phyloP scores from a whole-genome alignment of 2,888 invertebrate genomes.

The Amblyteles armatorius region DNA sequence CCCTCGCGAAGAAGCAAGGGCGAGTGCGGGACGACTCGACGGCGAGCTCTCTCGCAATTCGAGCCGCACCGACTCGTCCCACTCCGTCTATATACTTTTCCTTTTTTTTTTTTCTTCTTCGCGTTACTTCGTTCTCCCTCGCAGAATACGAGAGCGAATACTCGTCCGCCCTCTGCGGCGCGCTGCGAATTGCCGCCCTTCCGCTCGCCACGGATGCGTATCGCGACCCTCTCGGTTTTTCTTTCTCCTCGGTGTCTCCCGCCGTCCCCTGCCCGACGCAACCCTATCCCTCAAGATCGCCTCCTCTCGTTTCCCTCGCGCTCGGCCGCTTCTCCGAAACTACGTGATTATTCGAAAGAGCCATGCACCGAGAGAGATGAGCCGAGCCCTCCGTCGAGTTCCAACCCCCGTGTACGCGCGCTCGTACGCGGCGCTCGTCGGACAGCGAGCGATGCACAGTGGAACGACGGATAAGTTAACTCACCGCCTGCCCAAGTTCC shows the following conservation, averaged over 20 bases:
- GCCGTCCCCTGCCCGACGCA: slow-evolving; percentile 60
- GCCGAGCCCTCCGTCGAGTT: slow-evolving; percentile 46
- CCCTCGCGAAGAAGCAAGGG: slow-evolving; percentile 40
- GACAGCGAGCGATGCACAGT: neutral
- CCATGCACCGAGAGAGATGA: slow-evolving; percentile 71
- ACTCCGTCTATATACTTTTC: slow-evolving; percentile 4
- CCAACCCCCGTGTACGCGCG: neutral
- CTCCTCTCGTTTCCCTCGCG: slow-evolving; percentile 64
- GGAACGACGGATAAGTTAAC: neutral
- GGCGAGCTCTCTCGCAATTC: slow-evolving; percentile 29
- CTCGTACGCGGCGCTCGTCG: neutral
- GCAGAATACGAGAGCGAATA: neutral
- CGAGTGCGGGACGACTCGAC: slow-evolving; percentile 29
- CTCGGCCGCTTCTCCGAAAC: slow-evolving; percentile 76
- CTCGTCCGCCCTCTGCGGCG: neutral
- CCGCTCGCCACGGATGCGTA: slow-evolving; percentile 24
- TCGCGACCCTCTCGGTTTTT: slow-evolving; percentile 62
- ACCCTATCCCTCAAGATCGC: slow-evolving; percentile 16
- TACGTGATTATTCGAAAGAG: slow-evolving; percentile 82
- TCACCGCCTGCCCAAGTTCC: neutral
- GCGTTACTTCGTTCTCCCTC: slow-evolving; percentile 35
- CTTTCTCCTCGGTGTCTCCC: slow-evolving; percentile 62
- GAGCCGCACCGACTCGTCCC: neutral
- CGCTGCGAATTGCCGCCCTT: slow-evolving; percentile 10
- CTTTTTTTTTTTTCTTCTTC: slow-evolving; percentile 17